Percentiles rank a stretch among this genome's conserved stretches.
These are phyloP conservation scores for Tortricodes alternella DNA, from an alignment of 2,888 invertebrate species.

Conservation along the genomic window DNA sequence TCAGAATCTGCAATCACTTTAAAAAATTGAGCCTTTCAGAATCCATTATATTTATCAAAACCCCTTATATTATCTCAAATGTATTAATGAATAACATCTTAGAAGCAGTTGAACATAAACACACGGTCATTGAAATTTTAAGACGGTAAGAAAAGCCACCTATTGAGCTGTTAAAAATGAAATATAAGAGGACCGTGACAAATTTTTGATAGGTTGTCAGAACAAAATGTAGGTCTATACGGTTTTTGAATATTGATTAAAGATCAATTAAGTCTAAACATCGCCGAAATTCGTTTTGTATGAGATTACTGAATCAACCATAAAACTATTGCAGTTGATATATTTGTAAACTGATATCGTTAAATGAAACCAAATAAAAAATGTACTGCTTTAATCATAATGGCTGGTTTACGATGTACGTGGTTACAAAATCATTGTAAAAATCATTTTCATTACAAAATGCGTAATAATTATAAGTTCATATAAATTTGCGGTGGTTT, in stretches of 20 bases:
- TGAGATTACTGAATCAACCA: too few relatives aligned
- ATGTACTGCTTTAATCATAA: conserved; percentile 61
- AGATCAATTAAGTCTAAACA: too few relatives aligned
- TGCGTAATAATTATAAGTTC: conserved; percentile 33
- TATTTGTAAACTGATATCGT: background rate
- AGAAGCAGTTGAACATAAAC: background rate
- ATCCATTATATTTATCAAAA: too few relatives aligned
- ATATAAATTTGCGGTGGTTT: conserved; percentile 41
- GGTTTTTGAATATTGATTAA: too few relatives aligned
- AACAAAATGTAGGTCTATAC: background rate
- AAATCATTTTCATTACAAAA: conserved; percentile 61
- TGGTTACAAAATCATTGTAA: conserved; percentile 53
- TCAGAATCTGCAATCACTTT: too few relatives aligned
- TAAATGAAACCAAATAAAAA: conserved; percentile 48
- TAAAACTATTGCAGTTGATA: too few relatives aligned
- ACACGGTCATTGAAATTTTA: background rate
- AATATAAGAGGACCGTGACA: too few relatives aligned
- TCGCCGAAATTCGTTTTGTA: too few relatives aligned
- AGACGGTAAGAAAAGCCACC: background rate
- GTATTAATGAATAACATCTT: background rate
- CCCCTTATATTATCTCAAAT: too few relatives aligned
- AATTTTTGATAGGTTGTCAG: too few relatives aligned
- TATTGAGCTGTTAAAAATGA: background rate
- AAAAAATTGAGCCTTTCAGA: too few relatives aligned
- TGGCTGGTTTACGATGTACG: conserved; percentile 42